Base-by-base conservation (phyloP, 2,888 invertebrate species). In the Helicoverpa assulta region DNA sequence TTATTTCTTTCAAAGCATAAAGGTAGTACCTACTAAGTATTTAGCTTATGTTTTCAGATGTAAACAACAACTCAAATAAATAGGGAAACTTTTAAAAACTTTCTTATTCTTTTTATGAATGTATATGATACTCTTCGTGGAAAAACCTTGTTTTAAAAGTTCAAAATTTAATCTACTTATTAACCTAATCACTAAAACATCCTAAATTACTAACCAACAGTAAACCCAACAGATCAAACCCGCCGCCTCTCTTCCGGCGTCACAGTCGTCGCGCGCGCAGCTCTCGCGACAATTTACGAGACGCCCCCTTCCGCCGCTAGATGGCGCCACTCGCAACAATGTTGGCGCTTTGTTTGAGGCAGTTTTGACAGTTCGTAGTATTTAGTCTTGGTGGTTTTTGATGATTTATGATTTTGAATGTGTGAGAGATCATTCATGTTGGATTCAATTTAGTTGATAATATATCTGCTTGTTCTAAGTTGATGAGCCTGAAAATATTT, bases 281-380 rank as follows among this genome's bases (percentile, higher is more conserved):
- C 8, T 95, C 26, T 26, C 26, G 80, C 73, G 82, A 80, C 79
- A 83, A 79, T 83, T 84, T 84, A 80, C 77, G 84, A 77, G 64
- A 80, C 86, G 86, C 87, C 88, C 85, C 76, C 83, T 85, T 86
- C 88, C 87, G 84, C 72, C 67, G 71, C 78, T 80, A 85, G 84
- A 83, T 86, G 85, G 87, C 87, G 88, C 85, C 86, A 81, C 47
- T 33, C 58, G 51, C 58, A 8, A 86, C 85, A 86, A 81, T 84
- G 85, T 86, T 70, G 19, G 56, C 40, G 55, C 56, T 67, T 67
- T 68, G 43, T 70, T 21, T 68, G 8, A 61, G 37, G 50, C 65
- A 51, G 58, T 79, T 65, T 68, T 16, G 51, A 29, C 10, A 50
- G 67, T 75, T 71, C 75, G 54, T 14, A 8, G 62, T 62, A 73